Percentiles rank a stretch among this genome's conserved stretches.
Evolutionary conservation across 1,140 invertebrate genomes (phyloP).

Genomic region (Cydia fagiglandana): DNA sequence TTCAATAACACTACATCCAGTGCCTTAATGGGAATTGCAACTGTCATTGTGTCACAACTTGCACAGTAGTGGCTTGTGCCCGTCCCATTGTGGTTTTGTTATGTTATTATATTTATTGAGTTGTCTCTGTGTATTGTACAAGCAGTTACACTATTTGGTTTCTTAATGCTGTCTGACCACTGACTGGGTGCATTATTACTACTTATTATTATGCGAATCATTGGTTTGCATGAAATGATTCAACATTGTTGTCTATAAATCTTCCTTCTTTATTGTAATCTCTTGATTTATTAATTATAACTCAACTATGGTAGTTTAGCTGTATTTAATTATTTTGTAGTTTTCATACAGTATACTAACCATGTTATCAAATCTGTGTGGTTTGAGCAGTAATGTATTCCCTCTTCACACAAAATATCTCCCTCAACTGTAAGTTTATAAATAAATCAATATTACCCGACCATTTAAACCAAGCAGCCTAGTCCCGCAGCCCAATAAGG

Average conservation of each 20-base stretch:
- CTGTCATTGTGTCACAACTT: neutral
- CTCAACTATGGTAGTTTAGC: neutral
- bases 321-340: neutral
- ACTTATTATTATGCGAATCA: neutral
- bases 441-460: no score
- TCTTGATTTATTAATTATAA: neutral
- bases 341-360: no score
- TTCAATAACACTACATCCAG: neutral
- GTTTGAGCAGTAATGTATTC: no score
- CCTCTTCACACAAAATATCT: no score
- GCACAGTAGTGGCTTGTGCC: neutral
- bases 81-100: neutral
- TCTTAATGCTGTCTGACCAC: neutral
- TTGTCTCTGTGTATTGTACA: neutral
- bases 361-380: no score
- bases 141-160: neutral
- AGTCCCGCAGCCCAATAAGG: no score
- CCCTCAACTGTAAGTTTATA: no score
- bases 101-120: constrained; percentile 6
- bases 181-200: neutral
- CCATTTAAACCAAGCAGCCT: no score
- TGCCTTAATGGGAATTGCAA: neutral
- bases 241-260: neutral
- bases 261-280: neutral
- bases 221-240: neutral